Evolutionary conservation across 2,888 invertebrate species (phyloP).

Genomic region (Amiota minor): DNA sequence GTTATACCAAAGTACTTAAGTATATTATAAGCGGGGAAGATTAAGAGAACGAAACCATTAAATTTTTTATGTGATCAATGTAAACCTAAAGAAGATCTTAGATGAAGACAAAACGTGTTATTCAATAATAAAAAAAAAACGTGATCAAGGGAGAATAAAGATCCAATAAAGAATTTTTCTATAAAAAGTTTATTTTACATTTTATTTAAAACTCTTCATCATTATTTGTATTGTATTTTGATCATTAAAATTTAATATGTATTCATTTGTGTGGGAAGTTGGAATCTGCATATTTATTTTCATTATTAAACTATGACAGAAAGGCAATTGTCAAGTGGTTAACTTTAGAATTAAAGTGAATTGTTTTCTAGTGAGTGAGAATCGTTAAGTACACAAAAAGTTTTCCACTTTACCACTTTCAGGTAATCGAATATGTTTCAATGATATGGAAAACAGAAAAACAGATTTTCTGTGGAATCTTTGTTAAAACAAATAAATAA

Average conservation of each 20-base stretch:
- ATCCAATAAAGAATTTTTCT: too few relatives aligned
- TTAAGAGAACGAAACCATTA: background rate
- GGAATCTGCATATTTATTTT: background rate
- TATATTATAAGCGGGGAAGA: background rate
- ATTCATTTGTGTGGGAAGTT: slow-evolving; percentile 19
- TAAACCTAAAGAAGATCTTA: background rate
- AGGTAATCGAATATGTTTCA: too few relatives aligned
- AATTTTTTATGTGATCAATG: background rate
- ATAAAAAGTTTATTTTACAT: too few relatives aligned
- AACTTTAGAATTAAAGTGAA: slow-evolving; percentile 41
- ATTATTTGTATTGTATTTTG: background rate
- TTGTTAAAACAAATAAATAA: background rate
- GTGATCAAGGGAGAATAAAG: too few relatives aligned
- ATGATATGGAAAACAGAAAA: too few relatives aligned
- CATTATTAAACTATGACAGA: background rate
- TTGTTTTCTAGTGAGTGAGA: slow-evolving; percentile 31
- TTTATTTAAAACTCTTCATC: too few relatives aligned
- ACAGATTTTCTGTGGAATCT: too few relatives aligned
- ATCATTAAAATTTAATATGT: background rate
- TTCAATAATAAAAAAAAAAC: too few relatives aligned
- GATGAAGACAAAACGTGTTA: too few relatives aligned
- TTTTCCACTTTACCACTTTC: too few relatives aligned
- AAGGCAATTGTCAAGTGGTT: background rate
- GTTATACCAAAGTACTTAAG: background rate
- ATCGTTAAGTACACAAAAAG: too few relatives aligned